These are phyloP conservation scores for Bactericera cockerelli DNA, from an alignment of 1,140 invertebrate genomes.

Conservation along the genomic window DNA sequence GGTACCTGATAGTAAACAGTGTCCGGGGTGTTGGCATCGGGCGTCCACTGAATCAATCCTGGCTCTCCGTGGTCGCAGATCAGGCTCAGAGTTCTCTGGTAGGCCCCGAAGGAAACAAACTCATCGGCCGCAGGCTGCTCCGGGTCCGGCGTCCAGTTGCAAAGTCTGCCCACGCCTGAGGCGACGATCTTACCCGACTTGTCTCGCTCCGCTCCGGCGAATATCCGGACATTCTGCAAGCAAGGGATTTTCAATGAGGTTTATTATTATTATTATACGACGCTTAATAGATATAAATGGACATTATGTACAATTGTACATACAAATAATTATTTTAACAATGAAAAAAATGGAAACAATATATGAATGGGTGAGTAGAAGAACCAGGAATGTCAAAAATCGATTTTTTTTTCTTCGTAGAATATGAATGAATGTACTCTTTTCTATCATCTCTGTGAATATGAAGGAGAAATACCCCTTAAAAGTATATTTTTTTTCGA, in stretches of 20 bases:
- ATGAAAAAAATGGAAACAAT: too few species aligned
- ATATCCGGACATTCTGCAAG: conserved; percentile 56
- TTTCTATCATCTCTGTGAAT: too few species aligned
- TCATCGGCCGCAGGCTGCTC: conserved; percentile 56
- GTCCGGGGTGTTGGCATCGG: conserved; percentile 71
- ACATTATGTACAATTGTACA: too few species aligned
- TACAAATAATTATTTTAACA: too few species aligned
- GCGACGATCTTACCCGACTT: conserved; percentile 47
- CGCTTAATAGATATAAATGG: too few species aligned
- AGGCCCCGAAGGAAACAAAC: conserved; percentile 72
- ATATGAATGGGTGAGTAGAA: too few species aligned
- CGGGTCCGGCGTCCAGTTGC: conserved; percentile 67
- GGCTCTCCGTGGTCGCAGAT: conserved; percentile 70
- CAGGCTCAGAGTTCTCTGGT: conserved; percentile 64
- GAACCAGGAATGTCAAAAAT: too few species aligned
- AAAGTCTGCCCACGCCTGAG: conserved; percentile 60
- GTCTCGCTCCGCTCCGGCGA: conserved; percentile 54
- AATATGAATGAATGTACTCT: too few species aligned
- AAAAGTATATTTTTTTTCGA: too few species aligned
- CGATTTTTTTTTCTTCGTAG: too few species aligned
- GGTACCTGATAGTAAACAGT: conserved; percentile 86
- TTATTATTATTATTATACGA: too few species aligned
- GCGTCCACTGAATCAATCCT: conserved; percentile 72
- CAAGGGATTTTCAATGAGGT: background rate
- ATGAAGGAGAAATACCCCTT: too few species aligned